Percentiles rank a stretch among this genome's conserved stretches.
These are phyloP conservation scores for Okapia johnstoni DNA, from an alignment of 2,113 vertebrate species.

Conservation along the genomic window DNA sequence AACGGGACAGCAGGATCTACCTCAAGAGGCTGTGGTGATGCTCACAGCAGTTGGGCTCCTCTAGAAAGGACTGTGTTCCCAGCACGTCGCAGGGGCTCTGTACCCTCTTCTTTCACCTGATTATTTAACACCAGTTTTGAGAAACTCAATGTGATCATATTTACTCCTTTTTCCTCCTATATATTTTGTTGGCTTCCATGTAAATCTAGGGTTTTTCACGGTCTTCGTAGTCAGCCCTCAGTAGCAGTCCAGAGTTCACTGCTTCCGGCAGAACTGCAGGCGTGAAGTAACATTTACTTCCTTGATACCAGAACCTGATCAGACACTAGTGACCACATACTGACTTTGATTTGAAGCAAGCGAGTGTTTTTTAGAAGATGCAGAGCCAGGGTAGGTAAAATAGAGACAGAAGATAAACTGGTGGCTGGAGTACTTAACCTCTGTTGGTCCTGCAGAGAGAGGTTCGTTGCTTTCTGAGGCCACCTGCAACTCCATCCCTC, in stretches of 20 bases:
- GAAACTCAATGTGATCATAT: rapidly evolving
- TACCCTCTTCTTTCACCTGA: rapidly evolving
- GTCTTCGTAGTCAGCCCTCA: background rate
- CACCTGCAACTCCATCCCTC: background rate
- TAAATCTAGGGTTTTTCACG: background rate
- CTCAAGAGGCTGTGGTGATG: background rate
- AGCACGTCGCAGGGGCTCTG: rapidly evolving
- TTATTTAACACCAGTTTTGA: background rate
- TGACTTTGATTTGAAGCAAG: background rate
- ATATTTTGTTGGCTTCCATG: background rate
- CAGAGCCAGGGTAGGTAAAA: background rate
- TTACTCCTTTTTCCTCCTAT: background rate
- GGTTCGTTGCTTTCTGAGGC: background rate
- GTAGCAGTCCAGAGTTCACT: background rate
- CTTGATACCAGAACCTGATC: background rate
- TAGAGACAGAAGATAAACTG: background rate
- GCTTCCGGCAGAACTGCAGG: background rate
- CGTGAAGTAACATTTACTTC: rapidly evolving
- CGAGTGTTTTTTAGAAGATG: background rate
- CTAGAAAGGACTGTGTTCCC: background rate
- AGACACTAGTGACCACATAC: background rate
- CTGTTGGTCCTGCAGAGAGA: background rate
- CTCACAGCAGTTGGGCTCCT: background rate
- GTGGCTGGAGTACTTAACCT: background rate
- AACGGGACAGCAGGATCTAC: rapidly evolving